Percentiles rank a stretch among this genome's conserved stretches.
phyloP scores from a whole-genome alignment of 2,888 invertebrate species.

The Argyresthia goedartella region DNA sequence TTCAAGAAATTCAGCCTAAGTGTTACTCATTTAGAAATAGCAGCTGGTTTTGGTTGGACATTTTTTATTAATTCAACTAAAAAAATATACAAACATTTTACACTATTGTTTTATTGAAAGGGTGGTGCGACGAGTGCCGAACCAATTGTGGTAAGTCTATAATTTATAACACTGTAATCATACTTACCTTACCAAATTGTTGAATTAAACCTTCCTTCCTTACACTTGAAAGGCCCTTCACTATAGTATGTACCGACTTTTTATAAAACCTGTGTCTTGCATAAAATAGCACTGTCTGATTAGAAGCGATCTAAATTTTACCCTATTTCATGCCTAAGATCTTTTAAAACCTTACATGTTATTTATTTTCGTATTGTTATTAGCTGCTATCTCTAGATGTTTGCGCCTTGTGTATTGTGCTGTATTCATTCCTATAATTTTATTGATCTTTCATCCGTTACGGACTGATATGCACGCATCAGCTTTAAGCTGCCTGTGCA shows the following conservation, averaged over 20 bases:
- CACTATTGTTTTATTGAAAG: constrained; percentile 56
- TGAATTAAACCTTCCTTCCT: not conserved
- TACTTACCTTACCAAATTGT: constrained; percentile 15
- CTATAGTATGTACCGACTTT: too few species aligned
- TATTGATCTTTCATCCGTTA: constrained; percentile 13
- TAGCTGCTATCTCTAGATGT: constrained; percentile 70
- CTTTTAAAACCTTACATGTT: not conserved
- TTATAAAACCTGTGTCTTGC: too few species aligned
- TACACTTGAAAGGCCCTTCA: too few species aligned
- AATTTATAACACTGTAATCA: constrained; percentile 2
- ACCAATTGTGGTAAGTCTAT: constrained; percentile 93
- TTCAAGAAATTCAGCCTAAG: too few species aligned
- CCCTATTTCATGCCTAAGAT: not conserved
- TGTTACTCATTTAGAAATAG: constrained; percentile 39
- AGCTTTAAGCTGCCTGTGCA: too few species aligned
- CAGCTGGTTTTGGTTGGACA: constrained; percentile 22
- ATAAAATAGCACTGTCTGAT: too few species aligned
- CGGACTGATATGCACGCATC: too few species aligned
- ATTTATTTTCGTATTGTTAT: constrained; percentile 12
- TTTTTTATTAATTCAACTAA: constrained; percentile 11
- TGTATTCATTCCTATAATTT: constrained; percentile 8
- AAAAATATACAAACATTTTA: constrained; percentile 7
- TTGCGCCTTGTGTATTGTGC: constrained; percentile 43
- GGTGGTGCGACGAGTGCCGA: constrained; percentile 90
- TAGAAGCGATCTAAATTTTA: too few species aligned